These are phyloP conservation scores for Trissolcus brochymenae DNA, from an alignment of 2,888 invertebrate genomes.

Conservation along the genomic window DNA sequence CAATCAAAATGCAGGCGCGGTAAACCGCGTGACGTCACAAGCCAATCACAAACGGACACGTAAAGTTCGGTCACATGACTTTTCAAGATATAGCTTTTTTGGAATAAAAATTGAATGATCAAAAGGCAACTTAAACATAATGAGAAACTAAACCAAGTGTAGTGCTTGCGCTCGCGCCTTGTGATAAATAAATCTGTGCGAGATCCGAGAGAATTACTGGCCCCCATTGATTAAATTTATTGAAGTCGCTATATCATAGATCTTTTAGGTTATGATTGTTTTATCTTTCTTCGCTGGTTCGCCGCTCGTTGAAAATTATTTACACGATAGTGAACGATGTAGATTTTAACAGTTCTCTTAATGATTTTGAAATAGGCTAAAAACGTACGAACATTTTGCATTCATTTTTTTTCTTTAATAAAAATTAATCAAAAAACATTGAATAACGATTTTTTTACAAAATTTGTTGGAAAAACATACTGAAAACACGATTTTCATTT, in stretches of 20 bases:
- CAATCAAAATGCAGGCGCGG: too few species aligned
- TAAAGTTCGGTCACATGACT: too few species aligned
- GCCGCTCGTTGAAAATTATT: slow-evolving; percentile 44
- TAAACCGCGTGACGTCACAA: too few species aligned
- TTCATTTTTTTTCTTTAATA: too few species aligned
- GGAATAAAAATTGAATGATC: neutral
- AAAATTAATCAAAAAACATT: too few species aligned
- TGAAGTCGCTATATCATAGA: slow-evolving; percentile 51
- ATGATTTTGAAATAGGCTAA: too few species aligned
- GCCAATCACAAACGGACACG: too few species aligned
- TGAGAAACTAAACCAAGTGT: slow-evolving; percentile 34
- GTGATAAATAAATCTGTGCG: slow-evolving; percentile 74
- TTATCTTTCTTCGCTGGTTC: slow-evolving; percentile 32
- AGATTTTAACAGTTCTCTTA: neutral
- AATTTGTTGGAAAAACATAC: too few species aligned
- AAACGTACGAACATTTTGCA: too few species aligned
- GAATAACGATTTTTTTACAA: too few species aligned
- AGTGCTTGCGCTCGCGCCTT: slow-evolving; percentile 64
- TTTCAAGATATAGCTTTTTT: neutral
- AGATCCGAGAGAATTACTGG: slow-evolving; percentile 77
- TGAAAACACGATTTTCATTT: too few species aligned
- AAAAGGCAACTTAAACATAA: slow-evolving; percentile 45
- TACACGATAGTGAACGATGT: slow-evolving; percentile 31
- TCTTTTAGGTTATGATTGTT: slow-evolving; percentile 29
- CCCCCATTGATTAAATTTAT: slow-evolving; percentile 71